Percentiles rank a stretch among this genome's conserved stretches.
Conservation (phyloP, 2,888 invertebrate genomes). For the Eupithecia tripunctaria region DNA sequence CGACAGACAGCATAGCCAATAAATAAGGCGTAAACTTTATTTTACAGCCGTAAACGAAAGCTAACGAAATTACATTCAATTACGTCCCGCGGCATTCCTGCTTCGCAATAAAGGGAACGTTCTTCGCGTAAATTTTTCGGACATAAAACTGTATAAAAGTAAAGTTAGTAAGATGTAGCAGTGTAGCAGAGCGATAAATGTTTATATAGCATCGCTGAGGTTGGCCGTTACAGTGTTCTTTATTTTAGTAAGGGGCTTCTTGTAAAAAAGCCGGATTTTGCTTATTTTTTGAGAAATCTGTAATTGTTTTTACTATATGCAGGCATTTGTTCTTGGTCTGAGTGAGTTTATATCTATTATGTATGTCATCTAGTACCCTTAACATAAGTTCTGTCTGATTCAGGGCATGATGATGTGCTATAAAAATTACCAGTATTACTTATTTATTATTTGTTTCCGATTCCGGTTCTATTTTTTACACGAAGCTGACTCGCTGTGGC, state of each 20-base stretch:
- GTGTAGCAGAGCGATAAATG: conserved; percentile 81
- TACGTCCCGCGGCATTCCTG: conserved; percentile 76
- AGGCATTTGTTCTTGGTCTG: too few species aligned
- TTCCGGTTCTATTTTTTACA: not conserved
- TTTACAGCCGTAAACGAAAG: conserved; percentile 81
- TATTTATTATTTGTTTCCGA: not conserved
- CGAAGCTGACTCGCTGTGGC: not conserved
- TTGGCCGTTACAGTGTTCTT: conserved; percentile 38
- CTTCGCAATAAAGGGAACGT: conserved; percentile 77
- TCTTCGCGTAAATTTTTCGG: conserved; percentile 82
- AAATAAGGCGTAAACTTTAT: conserved; percentile 84
- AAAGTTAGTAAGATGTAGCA: conserved; percentile 82
- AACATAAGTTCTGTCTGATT: too few species aligned
- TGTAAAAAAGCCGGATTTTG: conserved; percentile 19
- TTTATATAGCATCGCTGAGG: conserved; percentile 63
- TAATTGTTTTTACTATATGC: too few species aligned
- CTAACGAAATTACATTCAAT: conserved; percentile 84
- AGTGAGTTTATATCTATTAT: too few species aligned
- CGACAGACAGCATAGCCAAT: conserved; percentile 71
- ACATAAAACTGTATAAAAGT: conserved; percentile 84
- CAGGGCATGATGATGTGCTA: too few species aligned
- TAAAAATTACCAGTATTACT: too few species aligned
- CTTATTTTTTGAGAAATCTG: too few species aligned
- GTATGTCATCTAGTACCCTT: too few species aligned
- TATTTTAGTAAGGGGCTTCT: conserved; percentile 6